Base-by-base conservation (phyloP, 2,797 vertebrate species). In the Characodon lateralis region DNA sequence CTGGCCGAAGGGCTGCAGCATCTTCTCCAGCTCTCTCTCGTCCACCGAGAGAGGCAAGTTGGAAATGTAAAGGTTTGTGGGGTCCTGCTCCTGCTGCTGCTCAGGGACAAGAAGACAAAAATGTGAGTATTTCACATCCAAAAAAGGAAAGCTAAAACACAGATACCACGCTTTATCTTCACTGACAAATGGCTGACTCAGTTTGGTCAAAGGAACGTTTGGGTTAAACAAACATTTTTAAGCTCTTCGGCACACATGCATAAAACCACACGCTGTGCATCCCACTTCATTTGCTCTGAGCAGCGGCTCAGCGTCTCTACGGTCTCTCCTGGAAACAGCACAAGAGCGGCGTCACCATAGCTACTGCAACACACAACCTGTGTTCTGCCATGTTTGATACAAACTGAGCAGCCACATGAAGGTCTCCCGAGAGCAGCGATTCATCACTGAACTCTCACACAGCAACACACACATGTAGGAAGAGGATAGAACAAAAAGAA, bases 1-100 rank as follows among this genome's bases (percentile, higher is more conserved):
- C 90, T 98, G 97, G 75, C 98, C 98, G 69, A 98, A 99, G 0
- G 98, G 97, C 87, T 98, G 98, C 85, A 99, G 95, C 96, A 99
- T 97, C 90, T 96, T 97, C 93, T 99, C 98, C 70, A 99, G 93
- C 95, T 99, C 98, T 90, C 99, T 98, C 90, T 99, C 98, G 71
- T 99, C 98, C 97, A 99, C 97, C 0, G 97, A 98, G 22, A 99
- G 94, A 0, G 98, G 98, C 93, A 99, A 93, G 93, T 99, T 99
- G 94, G 98, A 99, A 93, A 99, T 98, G 92, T 99, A 99, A 74
- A 99, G 94, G 91, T 99, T 99, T 86, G 98, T 99, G 0, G 98
- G 98, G 88, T 99, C 98, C 94, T 99, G 98, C 78, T 99, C 98
- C 93, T 99, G 98, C 96, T 99, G 98, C 98, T 99, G 93, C 89